Evolutionary conservation across 2,797 vertebrate species (phyloP).

Genomic region (Ptychadena robeensis): DNA sequence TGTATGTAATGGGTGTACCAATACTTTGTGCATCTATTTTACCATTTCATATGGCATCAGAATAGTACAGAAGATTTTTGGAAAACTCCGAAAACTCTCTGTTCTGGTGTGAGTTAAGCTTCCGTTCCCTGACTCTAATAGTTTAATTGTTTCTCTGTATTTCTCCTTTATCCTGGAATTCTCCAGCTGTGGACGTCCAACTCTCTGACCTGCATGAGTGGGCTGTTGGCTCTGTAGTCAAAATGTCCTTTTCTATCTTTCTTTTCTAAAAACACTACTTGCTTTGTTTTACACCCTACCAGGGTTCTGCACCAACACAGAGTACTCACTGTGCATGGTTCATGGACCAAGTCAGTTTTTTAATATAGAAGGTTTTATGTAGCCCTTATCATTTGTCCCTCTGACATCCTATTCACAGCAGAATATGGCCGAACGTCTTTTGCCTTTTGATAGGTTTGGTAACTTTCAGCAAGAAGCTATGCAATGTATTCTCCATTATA

Average conservation of each 20-base stretch:
- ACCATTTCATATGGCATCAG: too few relatives aligned
- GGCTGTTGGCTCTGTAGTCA: slow-evolving; percentile 60
- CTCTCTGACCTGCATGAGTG: slow-evolving; percentile 63
- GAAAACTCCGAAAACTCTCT: background rate
- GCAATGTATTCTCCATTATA: too few relatives aligned
- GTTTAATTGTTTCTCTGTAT: slow-evolving; percentile 25
- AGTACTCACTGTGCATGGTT: slow-evolving; percentile 68
- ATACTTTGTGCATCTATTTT: too few relatives aligned
- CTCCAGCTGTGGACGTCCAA: slow-evolving; percentile 68
- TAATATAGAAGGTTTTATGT: slow-evolving; percentile 70
- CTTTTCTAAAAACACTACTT: slow-evolving; percentile 68
- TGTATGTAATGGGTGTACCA: too few relatives aligned
- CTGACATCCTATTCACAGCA: slow-evolving; percentile 29
- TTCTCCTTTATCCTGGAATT: slow-evolving; percentile 39
- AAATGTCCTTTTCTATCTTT: slow-evolving; percentile 66
- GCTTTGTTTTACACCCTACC: slow-evolving; percentile 72
- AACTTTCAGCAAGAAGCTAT: background rate
- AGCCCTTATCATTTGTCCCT: slow-evolving; percentile 58
- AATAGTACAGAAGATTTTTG: too few relatives aligned
- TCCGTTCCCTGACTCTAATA: slow-evolving; percentile 3
- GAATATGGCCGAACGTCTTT: slow-evolving; percentile 63
- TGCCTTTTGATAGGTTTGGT: background rate
- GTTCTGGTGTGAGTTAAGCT: slow-evolving; percentile 13
- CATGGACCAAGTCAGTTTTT: slow-evolving; percentile 58
- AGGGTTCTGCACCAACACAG: slow-evolving; percentile 66